Conservation (phyloP, 2,888 invertebrate genomes). For the Hydrotaea diabolus region DNA sequence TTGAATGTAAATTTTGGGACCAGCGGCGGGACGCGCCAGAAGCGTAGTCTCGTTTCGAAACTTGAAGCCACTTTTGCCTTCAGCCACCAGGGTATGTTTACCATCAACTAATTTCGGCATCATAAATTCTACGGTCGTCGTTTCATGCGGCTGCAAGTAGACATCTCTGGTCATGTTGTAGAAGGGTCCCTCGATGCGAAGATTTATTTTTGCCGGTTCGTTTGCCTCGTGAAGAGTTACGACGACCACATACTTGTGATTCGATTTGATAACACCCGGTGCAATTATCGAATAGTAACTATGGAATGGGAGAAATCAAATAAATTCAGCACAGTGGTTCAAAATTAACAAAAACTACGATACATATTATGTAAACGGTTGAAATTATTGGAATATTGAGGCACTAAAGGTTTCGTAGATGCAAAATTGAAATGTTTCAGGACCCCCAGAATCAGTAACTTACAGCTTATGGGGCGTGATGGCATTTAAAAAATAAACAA, state of each 20-base stretch:
- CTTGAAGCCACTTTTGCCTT: slow-evolving; percentile 87
- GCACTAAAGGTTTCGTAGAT: no score
- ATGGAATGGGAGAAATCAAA: no score
- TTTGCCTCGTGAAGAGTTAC: slow-evolving; percentile 14
- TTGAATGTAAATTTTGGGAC: slow-evolving; percentile 90
- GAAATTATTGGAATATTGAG: no score
- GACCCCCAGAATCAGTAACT: no score
- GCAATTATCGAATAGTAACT: slow-evolving; percentile 54
- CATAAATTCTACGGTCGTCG: slow-evolving; percentile 37
- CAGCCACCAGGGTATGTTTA: slow-evolving; percentile 74
- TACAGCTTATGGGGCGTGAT: no score
- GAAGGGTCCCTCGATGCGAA: not conserved
- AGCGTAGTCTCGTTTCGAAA: slow-evolving; percentile 87
- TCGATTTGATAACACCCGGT: slow-evolving; percentile 47
- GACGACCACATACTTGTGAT: slow-evolving; percentile 49
- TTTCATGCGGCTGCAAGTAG: slow-evolving; percentile 20
- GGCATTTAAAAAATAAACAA: no score
- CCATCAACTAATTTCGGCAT: slow-evolving; percentile 54
- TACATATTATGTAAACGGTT: no score
- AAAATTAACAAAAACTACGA: no score
- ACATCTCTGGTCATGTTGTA: slow-evolving; percentile 16
- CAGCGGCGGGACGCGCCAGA: slow-evolving; percentile 87
- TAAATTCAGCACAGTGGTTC: no score
- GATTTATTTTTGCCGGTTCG: slow-evolving; percentile 3
- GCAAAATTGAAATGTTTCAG: no score